Conservation (phyloP, 2,888 invertebrate genomes). For the Amphipyra berbera region DNA sequence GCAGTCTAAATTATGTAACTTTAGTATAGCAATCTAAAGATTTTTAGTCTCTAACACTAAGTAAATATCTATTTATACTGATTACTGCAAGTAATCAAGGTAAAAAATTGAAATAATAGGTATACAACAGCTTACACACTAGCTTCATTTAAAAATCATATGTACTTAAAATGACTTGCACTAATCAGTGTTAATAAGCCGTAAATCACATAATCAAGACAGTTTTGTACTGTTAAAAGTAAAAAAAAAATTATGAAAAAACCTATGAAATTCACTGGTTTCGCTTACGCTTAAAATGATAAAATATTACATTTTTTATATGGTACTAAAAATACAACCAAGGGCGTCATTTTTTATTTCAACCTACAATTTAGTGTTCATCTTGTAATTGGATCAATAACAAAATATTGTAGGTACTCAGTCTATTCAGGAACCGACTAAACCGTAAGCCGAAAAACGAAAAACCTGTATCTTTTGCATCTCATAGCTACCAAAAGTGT, state of each 20-base stretch:
- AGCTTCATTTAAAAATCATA: too few species aligned
- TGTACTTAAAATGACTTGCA: not conserved
- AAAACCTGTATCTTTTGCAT: not conserved
- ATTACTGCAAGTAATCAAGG: not conserved
- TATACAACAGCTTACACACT: too few species aligned
- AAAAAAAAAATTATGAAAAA: slow-evolving; percentile 1
- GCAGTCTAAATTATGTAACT: slow-evolving; percentile 1
- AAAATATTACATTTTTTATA: slow-evolving; percentile 16
- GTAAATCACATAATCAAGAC: slow-evolving; percentile 4
- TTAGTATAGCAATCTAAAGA: slow-evolving; percentile 4
- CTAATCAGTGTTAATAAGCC: slow-evolving; percentile 1
- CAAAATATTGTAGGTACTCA: not conserved
- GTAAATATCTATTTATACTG: slow-evolving; percentile 7
- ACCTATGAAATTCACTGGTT: not conserved
- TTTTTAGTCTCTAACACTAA: slow-evolving; percentile 1
- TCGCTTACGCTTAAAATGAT: slow-evolving; percentile 9
- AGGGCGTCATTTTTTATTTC: not conserved
- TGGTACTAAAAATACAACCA: slow-evolving; percentile 1
- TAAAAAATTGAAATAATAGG: too few species aligned
- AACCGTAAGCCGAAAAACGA: not conserved
- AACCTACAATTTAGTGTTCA: not conserved
- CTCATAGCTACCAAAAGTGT: too few species aligned
- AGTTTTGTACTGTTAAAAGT: slow-evolving; percentile 17
- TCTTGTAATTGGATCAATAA: not conserved
- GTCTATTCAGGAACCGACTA: not conserved